Percentiles rank a stretch among this genome's conserved stretches.
phyloP scores from a whole-genome alignment of 2,888 invertebrate genomes.

The Drosophila birchii region DNA sequence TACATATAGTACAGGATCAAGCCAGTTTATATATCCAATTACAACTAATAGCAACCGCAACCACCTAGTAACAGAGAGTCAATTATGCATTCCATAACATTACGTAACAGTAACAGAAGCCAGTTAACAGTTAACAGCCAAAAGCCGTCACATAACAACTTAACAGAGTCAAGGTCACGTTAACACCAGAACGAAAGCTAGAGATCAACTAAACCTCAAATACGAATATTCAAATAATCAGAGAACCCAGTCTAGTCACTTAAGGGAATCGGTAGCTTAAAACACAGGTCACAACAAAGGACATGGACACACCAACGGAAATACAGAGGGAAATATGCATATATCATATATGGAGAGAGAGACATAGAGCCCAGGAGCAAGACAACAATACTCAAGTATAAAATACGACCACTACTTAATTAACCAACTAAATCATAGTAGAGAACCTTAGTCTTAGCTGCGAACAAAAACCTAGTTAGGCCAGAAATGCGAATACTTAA shows the following conservation, averaged over 20 bases:
- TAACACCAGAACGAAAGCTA: constrained; percentile 12
- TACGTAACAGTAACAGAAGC: constrained; percentile 16
- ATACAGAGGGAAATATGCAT: constrained; percentile 21
- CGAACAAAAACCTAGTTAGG: constrained; percentile 48
- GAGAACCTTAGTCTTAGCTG: constrained; percentile 57
- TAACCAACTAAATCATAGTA: constrained; percentile 42
- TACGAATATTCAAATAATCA: constrained; percentile 55
- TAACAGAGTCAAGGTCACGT: constrained; percentile 11
- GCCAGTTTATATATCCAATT: background rate
- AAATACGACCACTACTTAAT: constrained; percentile 79
- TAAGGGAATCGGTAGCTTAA: constrained; percentile 72
- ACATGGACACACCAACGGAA: constrained; percentile 49
- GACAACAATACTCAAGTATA: constrained; percentile 83
- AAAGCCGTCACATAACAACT: constrained; percentile 4
- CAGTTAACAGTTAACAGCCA: constrained; percentile 9
- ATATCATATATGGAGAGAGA: background rate
- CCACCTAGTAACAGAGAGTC: constrained; percentile 19
- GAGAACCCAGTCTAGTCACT: constrained; percentile 83
- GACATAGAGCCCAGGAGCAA: constrained; percentile 2
- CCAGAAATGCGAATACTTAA: constrained; percentile 59
- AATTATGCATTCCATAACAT: constrained; percentile 10
- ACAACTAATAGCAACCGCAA: constrained; percentile 17
- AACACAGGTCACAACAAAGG: constrained; percentile 21
- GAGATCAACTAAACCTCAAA: constrained; percentile 65
- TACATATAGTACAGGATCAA: background rate